phyloP scores from a whole-genome alignment of 2,113 vertebrate species.

The Canis aureus region DNA sequence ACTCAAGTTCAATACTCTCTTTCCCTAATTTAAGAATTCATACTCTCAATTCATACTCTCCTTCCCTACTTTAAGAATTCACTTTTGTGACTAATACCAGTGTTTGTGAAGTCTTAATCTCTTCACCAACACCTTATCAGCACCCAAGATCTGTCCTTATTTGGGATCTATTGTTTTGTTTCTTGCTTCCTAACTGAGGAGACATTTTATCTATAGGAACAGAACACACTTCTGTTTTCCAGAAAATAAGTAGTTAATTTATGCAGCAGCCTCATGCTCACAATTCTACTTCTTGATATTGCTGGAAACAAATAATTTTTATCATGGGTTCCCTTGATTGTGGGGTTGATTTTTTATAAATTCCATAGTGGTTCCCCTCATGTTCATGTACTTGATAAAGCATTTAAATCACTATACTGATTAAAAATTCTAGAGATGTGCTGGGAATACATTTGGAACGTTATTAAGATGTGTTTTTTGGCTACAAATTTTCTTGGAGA shows the following conservation, averaged over 20 bases:
- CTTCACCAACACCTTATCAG: not conserved
- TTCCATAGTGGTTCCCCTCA: constrained; percentile 40
- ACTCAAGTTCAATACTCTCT: not conserved
- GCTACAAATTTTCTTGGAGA: constrained; percentile 23
- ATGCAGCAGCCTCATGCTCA: not conserved
- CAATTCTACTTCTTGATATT: not conserved
- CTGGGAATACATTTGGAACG: constrained; percentile 43
- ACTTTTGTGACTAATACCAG: not conserved
- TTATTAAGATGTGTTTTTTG: constrained; percentile 45
- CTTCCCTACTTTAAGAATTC: constrained; percentile 36
- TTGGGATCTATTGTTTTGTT: not conserved
- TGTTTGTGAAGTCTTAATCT: not conserved
- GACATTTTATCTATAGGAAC: not conserved
- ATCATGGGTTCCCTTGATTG: constrained; percentile 63
- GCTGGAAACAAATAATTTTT: constrained; percentile 6
- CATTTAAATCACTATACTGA: not conserved
- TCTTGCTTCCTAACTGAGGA: not conserved
- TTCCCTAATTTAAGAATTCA: constrained; percentile 2
- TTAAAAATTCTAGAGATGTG: constrained; percentile 51
- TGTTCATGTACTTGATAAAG: constrained; percentile 33
- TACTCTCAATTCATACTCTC: not conserved
- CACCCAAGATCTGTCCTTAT: not conserved
- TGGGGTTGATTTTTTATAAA: constrained; percentile 55
- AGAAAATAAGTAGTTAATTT: constrained; percentile 8
- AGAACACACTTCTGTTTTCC: not conserved